Base-by-base conservation (phyloP, 2,113 vertebrate species). In the Xenopus laevis region DNA sequence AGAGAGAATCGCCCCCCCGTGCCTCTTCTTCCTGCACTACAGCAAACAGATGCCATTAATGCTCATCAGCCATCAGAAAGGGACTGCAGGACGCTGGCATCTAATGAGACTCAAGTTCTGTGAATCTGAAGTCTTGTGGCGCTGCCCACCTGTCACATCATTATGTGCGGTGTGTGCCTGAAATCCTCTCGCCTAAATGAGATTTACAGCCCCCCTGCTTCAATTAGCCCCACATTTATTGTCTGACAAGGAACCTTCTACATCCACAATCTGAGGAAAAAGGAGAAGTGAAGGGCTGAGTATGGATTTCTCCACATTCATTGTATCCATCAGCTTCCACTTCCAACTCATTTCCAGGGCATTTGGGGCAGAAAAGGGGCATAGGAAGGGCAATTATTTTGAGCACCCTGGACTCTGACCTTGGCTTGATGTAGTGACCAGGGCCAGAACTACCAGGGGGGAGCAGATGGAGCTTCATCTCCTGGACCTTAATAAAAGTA, bases 71-170 rank as follows among this genome's bases (percentile, higher is more conserved):
- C 90, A 84, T 90, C 87, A 90, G 88, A 91, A 88, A 83, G 88
- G 89, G 90, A 91, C 91, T 91, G 91, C 90, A 87, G 89, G 91
- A 89, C 90, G 93, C 91, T 83, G 73, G 78, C 88, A 89, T 91
- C 91, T 93, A 93, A 94, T 93, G 92, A 93, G 92, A 93, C 92
- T 92, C 92, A 91, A 92, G 91, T 93, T 94, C 91, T 91, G 85
- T 78, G 81, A 88, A 86, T 84, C 85, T 88, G 92, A 91, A 92
- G 89, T 92, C 92, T 93, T 91, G 90, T 77, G n/a, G 91, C 85
- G 92, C 86, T 57, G 87, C 91, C 92, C 93, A 94, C 91, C 93
- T 93, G 93, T 93, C 93, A 92, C 90, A 89, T 91, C 89, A 91
- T 91, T 91, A 92, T 88, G 88, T 91, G 83, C 89, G 77, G 88